Percentiles rank a stretch among this genome's conserved stretches.
These are phyloP conservation scores for Sebastiscus tertius DNA, from an alignment of 2,797 vertebrate genomes.

Conservation along the genomic window DNA sequence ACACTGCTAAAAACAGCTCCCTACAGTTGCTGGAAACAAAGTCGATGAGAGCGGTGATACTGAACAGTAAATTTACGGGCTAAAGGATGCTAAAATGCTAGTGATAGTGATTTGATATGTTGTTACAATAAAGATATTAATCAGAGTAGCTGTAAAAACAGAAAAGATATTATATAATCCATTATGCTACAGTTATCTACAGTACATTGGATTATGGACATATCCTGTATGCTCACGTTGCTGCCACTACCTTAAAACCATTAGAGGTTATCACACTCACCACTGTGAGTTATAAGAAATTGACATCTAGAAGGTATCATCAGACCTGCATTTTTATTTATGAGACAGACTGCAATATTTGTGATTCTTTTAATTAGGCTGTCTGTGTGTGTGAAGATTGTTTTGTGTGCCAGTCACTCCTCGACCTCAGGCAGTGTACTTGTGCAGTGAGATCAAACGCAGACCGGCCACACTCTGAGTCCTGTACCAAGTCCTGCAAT, in stretches of 20 bases:
- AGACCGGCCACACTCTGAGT: constrained; percentile 35
- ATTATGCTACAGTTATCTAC: neutral
- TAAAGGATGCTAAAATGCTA: neutral
- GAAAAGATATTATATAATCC: neutral
- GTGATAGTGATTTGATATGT: neutral
- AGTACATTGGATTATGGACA: neutral
- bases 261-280: neutral
- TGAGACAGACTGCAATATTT: neutral
- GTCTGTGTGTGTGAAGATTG: neutral
- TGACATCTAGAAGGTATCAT: neutral
- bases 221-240: neutral
- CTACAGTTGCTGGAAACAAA: neutral
- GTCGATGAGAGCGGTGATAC: neutral
- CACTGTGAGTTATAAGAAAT: neutral
- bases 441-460: constrained; percentile 24
- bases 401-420: neutral
- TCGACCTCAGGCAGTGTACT: neutral
- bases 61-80: neutral
- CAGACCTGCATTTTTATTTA: neutral
- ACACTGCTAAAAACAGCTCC: neutral
- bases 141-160: neutral
- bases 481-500: constrained; percentile 40
- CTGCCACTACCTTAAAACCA: neutral
- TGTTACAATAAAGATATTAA: neutral
- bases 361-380: neutral